These are phyloP conservation scores for Simalia tracyae DNA, from an alignment of 2,797 vertebrate genomes.

Conservation along the genomic window DNA sequence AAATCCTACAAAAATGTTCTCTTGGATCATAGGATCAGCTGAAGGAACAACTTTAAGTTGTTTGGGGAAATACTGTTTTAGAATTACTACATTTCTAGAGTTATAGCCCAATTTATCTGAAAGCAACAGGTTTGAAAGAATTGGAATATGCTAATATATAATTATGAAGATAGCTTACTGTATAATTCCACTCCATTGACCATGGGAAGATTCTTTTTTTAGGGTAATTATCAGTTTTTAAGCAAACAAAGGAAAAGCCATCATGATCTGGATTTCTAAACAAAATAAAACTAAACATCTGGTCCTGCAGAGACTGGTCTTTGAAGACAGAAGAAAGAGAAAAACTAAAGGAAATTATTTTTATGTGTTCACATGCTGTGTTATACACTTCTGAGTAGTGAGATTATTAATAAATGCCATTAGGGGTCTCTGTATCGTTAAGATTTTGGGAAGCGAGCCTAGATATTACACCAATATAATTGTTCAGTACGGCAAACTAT, in stretches of 20 bases:
- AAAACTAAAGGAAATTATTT: constrained; percentile 18
- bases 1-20: neutral
- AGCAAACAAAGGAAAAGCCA: neutral
- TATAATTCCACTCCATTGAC: neutral
- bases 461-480: neutral
- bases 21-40: neutral
- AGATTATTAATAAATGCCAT: constrained; percentile 6
- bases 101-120: neutral
- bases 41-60: neutral
- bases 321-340: constrained; percentile 14
- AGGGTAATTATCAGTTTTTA: constrained; percentile 10
- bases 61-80: neutral
- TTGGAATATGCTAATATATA: neutral
- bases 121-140: neutral
- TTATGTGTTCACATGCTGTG: neutral
- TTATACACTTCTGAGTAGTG: constrained; percentile 12
- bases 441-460: neutral
- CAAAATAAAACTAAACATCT: constrained; percentile 5
- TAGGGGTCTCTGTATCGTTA: neutral
- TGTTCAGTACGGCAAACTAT: neutral
- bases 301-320: constrained; percentile 10
- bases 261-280: neutral
- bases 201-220: neutral
- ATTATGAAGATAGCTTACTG: neutral
- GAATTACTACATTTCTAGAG: neutral